phyloP scores from a whole-genome alignment of 2,113 vertebrate species.

The Cheirogaleus medius region DNA sequence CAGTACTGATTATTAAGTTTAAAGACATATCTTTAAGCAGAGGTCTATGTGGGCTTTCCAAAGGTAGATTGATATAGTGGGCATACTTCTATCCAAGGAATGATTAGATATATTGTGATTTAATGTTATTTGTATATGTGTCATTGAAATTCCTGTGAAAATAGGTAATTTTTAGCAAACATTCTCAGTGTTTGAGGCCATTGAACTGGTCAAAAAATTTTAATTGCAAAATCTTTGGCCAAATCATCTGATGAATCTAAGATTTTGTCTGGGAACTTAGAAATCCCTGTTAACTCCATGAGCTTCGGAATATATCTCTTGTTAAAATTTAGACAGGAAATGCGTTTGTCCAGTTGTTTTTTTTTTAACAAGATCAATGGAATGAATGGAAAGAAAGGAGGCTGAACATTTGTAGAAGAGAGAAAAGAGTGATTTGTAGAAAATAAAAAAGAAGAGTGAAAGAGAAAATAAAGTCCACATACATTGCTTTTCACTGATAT shows the following conservation, averaged over 20 bases:
- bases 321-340: neutral
- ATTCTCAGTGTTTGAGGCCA: neutral
- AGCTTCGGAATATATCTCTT: neutral
- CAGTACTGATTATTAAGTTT: slow-evolving; percentile 57
- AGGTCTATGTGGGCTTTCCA: neutral
- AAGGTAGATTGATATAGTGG: neutral
- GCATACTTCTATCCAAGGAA: neutral
- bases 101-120: neutral
- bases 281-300: neutral
- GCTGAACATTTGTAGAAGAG: neutral
- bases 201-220: slow-evolving; percentile 5
- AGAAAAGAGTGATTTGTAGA: neutral
- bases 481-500: neutral
- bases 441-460: neutral
- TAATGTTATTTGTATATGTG: neutral
- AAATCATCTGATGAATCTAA: neutral
- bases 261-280: neutral
- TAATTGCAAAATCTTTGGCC: neutral
- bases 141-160: slow-evolving; percentile 36
- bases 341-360: neutral
- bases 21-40: neutral
- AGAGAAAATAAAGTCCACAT: neutral
- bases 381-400: neutral
- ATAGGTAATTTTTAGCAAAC: slow-evolving; percentile 15
- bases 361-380: neutral